A percentile compares a stretch with the other conserved stretches of the same genome.
phyloP scores from a whole-genome alignment of 1,140 invertebrate species.

The Leptinotarsa defecta region DNA sequence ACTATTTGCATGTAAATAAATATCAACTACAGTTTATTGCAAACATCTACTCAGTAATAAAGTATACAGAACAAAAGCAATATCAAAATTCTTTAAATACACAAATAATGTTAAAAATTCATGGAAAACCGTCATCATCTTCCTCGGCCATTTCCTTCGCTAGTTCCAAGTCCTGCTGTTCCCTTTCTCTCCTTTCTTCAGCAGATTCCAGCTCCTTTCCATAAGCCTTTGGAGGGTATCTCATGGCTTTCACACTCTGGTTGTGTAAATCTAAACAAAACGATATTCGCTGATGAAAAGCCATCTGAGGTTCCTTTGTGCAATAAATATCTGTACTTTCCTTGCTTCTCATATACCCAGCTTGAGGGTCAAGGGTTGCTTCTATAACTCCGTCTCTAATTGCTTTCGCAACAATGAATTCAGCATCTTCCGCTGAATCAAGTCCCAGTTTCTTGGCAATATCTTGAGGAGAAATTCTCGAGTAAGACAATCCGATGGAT shows the following conservation, averaged over 20 bases:
- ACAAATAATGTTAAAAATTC: constrained; percentile 37
- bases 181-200: constrained; percentile 92
- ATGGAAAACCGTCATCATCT: constrained; percentile 90
- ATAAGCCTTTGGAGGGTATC: constrained; percentile 98
- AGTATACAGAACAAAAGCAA: constrained; percentile 3
- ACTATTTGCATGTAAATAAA: neutral
- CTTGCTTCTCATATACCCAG: constrained; percentile 96
- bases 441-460: constrained; percentile 92
- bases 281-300: constrained; percentile 97
- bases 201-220: constrained; percentile 97
- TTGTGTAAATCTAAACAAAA: constrained; percentile 98
- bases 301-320: constrained; percentile 93
- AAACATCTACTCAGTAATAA: neutral
- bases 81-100: constrained; percentile 3
- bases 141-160: constrained; percentile 99
- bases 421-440: constrained; percentile 95
- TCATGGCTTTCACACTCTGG: constrained; percentile 97
- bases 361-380: constrained; percentile 93
- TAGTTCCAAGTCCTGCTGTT: constrained; percentile 96
- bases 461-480: constrained; percentile 91
- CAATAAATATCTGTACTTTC: constrained; percentile 97
- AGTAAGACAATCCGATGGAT: constrained; percentile 96
- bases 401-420: constrained; percentile 99
- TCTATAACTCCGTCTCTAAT: constrained; percentile 99
- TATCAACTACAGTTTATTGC: neutral